Evolutionary conservation across 2,113 vertebrate genomes (phyloP).

Genomic region (Ictalurus furcatus): DNA sequence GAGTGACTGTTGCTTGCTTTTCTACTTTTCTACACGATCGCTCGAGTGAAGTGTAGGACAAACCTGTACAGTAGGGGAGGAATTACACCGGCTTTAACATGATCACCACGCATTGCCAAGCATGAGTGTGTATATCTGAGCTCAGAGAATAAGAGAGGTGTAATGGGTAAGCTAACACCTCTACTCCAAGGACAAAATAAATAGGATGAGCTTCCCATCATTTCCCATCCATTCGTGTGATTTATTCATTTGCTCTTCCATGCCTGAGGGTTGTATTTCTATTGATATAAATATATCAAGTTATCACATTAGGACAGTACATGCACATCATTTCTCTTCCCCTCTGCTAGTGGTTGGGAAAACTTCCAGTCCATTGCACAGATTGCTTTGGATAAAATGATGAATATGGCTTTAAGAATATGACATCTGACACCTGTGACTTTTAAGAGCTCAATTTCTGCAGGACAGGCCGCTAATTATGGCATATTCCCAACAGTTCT

Average conservation of each 20-base stretch:
- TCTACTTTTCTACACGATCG: too few relatives aligned
- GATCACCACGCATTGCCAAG: neutral
- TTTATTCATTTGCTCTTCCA: neutral
- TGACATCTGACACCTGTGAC: neutral
- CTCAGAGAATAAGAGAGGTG: neutral
- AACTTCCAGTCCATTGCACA: neutral
- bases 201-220: too few relatives aligned
- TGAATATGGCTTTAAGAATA: neutral
- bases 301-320: neutral
- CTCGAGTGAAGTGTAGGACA: neutral
- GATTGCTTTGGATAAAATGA: slow-evolving; percentile 1
- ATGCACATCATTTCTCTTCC: neutral
- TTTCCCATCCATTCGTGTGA: neutral
- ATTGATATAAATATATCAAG: neutral
- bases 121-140: neutral
- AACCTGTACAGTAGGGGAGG: neutral
- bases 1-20: slow-evolving; percentile 36
- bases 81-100: neutral
- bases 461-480: neutral
- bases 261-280: neutral
- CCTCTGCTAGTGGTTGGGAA: neutral
- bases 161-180: neutral
- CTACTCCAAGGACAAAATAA: neutral
- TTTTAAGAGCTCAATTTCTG: neutral
- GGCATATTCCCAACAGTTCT: neutral